Conservation (phyloP, 2,888 invertebrate genomes). For the Ormyrus nitidulus region DNA sequence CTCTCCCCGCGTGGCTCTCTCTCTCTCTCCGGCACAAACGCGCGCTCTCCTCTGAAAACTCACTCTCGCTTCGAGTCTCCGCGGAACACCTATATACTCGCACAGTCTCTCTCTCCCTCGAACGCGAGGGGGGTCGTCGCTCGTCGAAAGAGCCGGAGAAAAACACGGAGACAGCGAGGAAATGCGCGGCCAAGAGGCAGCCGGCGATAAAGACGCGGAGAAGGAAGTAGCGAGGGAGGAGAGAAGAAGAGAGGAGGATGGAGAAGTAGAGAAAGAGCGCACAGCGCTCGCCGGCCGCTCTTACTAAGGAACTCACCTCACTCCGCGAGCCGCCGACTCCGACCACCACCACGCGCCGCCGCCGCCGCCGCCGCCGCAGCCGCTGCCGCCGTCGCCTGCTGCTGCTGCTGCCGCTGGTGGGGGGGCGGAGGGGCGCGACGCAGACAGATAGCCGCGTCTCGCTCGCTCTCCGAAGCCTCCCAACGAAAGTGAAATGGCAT, state of each 20-base stretch:
- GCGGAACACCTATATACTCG: no score
- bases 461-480: conserved; percentile 73
- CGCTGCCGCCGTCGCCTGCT: neutral
- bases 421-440: neutral
- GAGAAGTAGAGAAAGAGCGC: neutral
- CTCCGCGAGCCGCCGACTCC: neutral
- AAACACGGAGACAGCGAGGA: conserved; percentile 54
- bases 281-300: no score
- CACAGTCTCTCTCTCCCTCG: no score
- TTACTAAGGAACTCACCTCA: no score
- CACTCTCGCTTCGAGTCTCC: no score
- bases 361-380: conserved; percentile 6
- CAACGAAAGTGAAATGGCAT: conserved; percentile 76
- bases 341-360: conserved; percentile 6
- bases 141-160: conserved; percentile 58
- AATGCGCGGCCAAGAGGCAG: conserved; percentile 51
- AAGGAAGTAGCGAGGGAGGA: conserved; percentile 53
- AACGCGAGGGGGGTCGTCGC: conserved; percentile 59
- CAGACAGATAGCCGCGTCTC: conserved; percentile 48
- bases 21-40: no score
- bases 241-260: conserved; percentile 9
- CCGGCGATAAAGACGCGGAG: conserved; percentile 55
- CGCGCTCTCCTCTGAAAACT: no score
- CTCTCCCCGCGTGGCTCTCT: no score
- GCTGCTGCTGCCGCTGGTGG: neutral